phyloP scores from a whole-genome alignment of 2,797 vertebrate genomes.

The Parauchenoglanis ngamensis region DNA sequence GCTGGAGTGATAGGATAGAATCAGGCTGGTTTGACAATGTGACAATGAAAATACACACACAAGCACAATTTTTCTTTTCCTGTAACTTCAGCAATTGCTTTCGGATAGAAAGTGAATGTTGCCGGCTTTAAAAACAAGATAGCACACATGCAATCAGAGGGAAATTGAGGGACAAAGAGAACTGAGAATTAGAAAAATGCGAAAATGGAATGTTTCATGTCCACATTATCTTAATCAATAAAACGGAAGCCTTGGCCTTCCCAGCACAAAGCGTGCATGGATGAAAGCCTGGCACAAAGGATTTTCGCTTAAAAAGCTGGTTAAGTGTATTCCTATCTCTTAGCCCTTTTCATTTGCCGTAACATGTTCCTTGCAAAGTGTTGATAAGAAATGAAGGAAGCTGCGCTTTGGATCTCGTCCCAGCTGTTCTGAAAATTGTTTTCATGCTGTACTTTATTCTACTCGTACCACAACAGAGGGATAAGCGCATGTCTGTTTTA shows the following conservation, averaged over 20 bases:
- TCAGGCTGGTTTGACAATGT: background rate
- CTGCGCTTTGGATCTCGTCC: conserved; percentile 49
- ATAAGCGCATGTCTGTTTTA: conserved; percentile 10
- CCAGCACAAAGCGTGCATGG: conserved; percentile 37
- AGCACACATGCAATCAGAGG: conserved; percentile 22
- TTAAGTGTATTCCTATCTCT: conserved; percentile 53
- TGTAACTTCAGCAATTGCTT: background rate
- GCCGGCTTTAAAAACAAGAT: conserved; percentile 19
- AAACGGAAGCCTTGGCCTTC: conserved; percentile 31
- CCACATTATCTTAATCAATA: conserved; percentile 57
- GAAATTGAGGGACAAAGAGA: conserved; percentile 42
- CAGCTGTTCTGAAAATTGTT: conserved; percentile 52
- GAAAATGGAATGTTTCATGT: conserved; percentile 56
- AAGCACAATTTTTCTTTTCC: background rate
- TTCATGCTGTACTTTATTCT: conserved; percentile 57
- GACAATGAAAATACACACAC: background rate
- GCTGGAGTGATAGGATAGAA: background rate
- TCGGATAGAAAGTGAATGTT: background rate
- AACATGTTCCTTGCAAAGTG: conserved; percentile 47
- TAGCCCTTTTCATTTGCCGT: conserved; percentile 47
- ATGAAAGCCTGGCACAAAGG: conserved; percentile 51
- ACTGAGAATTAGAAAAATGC: conserved; percentile 16
- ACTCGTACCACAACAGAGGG: conserved; percentile 51
- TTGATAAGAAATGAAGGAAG: conserved; percentile 60
- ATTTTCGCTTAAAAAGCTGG: conserved; percentile 35